Evolutionary conservation across 2,797 vertebrate genomes (phyloP), one percentile per base, ranked within the genome.

Genomic region (Sebastes nivosus): DNA sequence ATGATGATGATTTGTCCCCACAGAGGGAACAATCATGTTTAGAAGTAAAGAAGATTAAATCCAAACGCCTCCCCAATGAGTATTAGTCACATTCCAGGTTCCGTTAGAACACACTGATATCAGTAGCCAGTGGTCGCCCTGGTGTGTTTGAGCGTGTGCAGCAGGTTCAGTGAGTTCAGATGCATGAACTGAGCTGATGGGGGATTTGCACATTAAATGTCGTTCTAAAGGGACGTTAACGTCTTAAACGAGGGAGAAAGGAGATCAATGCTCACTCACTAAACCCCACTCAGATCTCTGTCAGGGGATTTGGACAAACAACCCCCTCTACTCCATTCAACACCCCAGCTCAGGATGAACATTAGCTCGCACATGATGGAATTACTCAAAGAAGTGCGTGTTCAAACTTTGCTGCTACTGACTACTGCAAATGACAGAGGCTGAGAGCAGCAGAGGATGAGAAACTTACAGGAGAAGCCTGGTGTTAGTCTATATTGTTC

Each of bases 191-290:
- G 55, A 70, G 66, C 64, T 32, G 14, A 29, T 50, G 78, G 30
- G 65, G 36, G 69, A 82, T 77, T 82, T 64, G 29, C 25, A 70
- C 29, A 70, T 59, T 77, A 60, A 74, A 59, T 42, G 65, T 60
- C 25, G 1, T 57, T 72, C 34, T 30, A 66, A 66, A 70, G 60
- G 32, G 32, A 69, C n/a, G 59, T 72, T 29, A 75, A 83, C 61
- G 65, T 67, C 32, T 79, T 66, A 71, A 79, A 75, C 42, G 27
- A 64, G 59, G 38, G 38, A 13, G 18, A 52, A 60, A 70, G 16
- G 4, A 42, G 68, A 72, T 76, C 73, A 61, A 22, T 66, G 61
- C 24, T 72, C 67, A 11, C 29, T 75, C n/a, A 22, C 46, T 77
- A 72, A 77, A 75, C 24, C 67, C 55, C 7, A n/a, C 42, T 72